Evolutionary conservation across 1,140 invertebrate genomes (phyloP).

Genomic region (Pantala flavescens): DNA sequence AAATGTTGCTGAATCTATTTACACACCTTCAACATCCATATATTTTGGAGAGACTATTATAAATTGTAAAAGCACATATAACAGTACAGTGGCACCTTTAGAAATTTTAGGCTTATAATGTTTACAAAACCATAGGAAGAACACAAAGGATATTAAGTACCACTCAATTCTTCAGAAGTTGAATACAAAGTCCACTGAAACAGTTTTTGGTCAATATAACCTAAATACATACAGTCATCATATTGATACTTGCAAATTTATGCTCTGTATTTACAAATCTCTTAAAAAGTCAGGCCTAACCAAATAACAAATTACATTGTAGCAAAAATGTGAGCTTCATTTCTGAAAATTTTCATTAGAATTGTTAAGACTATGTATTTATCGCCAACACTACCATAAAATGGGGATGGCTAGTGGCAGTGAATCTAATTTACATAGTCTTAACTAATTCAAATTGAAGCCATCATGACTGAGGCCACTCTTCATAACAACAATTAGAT

Average conservation of each 20-base stretch:
- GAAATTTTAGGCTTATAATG: neutral
- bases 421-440: neutral
- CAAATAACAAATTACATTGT: neutral
- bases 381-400: neutral
- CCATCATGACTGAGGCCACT: neutral
- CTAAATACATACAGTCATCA: neutral
- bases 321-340: conserved; percentile 6
- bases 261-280: neutral
- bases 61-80: neutral
- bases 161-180: neutral
- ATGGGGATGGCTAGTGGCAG: neutral
- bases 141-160: neutral
- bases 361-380: neutral
- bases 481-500: neutral
- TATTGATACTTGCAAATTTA: neutral
- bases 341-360: neutral
- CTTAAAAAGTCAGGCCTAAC: neutral
- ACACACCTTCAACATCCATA: conserved; percentile 5
- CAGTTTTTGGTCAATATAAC: neutral
- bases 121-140: neutral
- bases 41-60: neutral
- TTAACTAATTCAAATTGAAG: neutral
- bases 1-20: neutral
- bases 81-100: neutral
- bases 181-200: neutral